A percentile compares a stretch with the other conserved stretches of the same genome.
phyloP scores from a whole-genome alignment of 2,113 vertebrate species.

The Myotis brandtii region DNA sequence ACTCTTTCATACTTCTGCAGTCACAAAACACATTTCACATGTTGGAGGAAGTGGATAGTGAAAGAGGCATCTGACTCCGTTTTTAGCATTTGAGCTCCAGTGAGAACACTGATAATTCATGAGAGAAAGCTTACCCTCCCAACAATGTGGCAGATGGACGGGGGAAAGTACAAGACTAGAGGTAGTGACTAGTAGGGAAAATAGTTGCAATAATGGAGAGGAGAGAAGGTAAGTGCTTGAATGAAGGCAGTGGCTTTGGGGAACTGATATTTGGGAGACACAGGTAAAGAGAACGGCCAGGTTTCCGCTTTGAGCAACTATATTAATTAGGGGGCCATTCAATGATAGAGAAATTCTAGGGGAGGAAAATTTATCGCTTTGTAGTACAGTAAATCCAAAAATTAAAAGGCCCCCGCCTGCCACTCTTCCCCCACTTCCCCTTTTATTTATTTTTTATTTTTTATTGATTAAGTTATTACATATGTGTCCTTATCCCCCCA shows the following conservation, averaged over 20 bases:
- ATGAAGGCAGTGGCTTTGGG: background rate
- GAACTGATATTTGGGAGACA: background rate
- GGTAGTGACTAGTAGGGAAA: background rate
- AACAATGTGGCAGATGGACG: background rate
- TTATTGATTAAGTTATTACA: too few species aligned
- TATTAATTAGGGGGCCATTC: background rate
- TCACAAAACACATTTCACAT: conserved; percentile 23
- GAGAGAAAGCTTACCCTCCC: background rate
- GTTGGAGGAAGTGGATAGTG: background rate
- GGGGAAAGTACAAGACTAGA: background rate
- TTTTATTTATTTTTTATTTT: background rate
- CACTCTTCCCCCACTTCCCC: background rate
- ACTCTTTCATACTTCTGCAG: background rate
- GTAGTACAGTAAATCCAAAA: background rate
- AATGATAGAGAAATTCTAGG: background rate
- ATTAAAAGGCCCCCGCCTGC: background rate
- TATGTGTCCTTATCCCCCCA: too few species aligned
- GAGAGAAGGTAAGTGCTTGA: background rate
- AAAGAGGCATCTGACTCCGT: background rate
- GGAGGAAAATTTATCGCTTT: background rate
- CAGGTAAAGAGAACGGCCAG: background rate
- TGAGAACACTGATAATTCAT: background rate
- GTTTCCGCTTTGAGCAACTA: conserved; percentile 11
- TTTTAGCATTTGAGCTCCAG: background rate
- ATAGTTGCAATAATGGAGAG: background rate